Conservation (phyloP, 64 coral and sea anemone genomes). For the Actinia equina region DNA sequence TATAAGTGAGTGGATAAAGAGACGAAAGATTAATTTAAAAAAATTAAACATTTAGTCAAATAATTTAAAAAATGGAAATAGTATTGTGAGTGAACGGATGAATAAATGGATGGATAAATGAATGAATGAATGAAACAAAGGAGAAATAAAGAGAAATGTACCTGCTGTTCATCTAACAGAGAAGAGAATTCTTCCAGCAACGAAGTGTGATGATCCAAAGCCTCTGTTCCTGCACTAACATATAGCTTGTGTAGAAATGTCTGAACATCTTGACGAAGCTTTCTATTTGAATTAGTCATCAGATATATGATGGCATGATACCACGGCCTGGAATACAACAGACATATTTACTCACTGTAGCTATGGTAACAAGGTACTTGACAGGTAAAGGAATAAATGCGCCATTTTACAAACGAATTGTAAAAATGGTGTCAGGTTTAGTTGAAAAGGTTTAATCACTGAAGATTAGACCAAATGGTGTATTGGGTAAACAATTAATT, state of each 20-base stretch:
- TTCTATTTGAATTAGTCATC: constrained; percentile 54
- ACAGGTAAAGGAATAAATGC: too few relatives aligned
- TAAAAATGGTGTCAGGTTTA: too few relatives aligned
- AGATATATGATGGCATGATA: constrained; percentile 63
- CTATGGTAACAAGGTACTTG: too few relatives aligned
- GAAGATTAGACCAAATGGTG: too few relatives aligned
- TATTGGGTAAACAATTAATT: too few relatives aligned
- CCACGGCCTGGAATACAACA: constrained; percentile 60
- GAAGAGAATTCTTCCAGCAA: constrained; percentile 71
- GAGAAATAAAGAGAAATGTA: constrained; percentile 14
- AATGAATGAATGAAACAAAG: not conserved
- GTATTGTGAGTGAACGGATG: not conserved
- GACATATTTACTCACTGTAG: not conserved
- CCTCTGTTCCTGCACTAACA: constrained; percentile 31
- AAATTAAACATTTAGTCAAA: too few relatives aligned
- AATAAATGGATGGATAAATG: not conserved
- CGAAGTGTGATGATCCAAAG: constrained; percentile 40
- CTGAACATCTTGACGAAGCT: constrained; percentile 49
- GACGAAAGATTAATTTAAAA: too few relatives aligned
- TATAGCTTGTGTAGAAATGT: constrained; percentile 57
- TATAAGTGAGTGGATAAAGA: too few relatives aligned
- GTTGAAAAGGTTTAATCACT: too few relatives aligned
- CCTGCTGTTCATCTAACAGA: constrained; percentile 68
- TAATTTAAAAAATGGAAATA: too few relatives aligned
- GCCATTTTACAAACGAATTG: too few relatives aligned